Percentiles rank a stretch among this genome's conserved stretches.
Evolutionary conservation across 2,113 vertebrate species (phyloP).

Genomic region (Thamnaconus septentrionalis): DNA sequence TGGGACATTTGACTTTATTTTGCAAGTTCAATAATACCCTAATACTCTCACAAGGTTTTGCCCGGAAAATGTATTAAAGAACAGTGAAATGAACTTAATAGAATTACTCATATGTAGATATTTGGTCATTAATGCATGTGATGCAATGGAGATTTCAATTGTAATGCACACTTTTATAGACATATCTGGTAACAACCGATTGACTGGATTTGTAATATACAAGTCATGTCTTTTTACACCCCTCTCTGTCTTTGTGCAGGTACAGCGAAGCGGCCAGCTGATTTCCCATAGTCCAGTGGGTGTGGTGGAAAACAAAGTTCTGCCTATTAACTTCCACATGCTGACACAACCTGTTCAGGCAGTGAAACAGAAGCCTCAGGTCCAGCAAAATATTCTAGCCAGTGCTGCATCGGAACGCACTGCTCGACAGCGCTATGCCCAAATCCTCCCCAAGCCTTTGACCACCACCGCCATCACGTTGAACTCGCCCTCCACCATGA

Average conservation of each 20-base stretch:
- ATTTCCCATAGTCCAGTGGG: conserved; percentile 89
- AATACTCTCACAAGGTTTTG: too few species aligned
- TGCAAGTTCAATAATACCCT: too few species aligned
- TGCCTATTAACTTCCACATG: conserved; percentile 95
- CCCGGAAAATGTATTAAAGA: too few species aligned
- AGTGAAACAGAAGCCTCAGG: conserved; percentile 89
- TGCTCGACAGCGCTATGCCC: conserved; percentile 90
- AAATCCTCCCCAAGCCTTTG: conserved; percentile 95
- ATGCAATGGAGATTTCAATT: too few species aligned
- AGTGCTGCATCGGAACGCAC: conserved; percentile 88
- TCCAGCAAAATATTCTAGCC: conserved; percentile 84
- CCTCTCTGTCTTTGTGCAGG: conserved; percentile 65
- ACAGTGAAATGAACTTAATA: too few species aligned
- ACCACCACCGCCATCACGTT: conserved; percentile 86
- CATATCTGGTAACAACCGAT: too few species aligned
- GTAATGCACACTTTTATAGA: too few species aligned
- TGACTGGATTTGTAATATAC: too few species aligned
- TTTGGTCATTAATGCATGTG: too few species aligned
- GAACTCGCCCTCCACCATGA: conserved; percentile 91
- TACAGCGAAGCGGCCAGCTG: conserved; percentile 86
- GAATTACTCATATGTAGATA: too few species aligned
- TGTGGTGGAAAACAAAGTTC: conserved; percentile 86
- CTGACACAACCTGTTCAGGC: conserved; percentile 92
- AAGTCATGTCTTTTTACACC: background rate
- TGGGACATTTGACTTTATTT: too few species aligned